Evolutionary conservation across 1,140 invertebrate species (phyloP).

Genomic region (Drosophila bocki): DNA sequence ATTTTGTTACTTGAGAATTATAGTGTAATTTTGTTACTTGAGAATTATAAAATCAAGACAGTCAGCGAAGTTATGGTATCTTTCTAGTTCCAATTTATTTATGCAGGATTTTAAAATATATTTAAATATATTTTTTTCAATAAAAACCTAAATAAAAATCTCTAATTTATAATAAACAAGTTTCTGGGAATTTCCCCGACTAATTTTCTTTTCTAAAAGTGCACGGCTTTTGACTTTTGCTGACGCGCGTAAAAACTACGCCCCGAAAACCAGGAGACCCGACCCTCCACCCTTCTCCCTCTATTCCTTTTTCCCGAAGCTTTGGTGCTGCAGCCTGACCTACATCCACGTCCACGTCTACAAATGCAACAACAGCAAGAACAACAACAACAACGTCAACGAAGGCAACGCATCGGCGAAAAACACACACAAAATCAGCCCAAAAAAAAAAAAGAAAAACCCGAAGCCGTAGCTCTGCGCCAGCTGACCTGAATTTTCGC

Average conservation of each 20-base stretch:
- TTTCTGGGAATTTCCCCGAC: neutral
- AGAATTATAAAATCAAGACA: neutral
- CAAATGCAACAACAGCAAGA: constrained; percentile 12
- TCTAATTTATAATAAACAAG: neutral
- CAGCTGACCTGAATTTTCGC: constrained; percentile 73
- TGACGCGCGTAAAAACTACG: constrained; percentile 77
- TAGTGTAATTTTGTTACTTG: neutral
- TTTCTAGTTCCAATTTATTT: too few species aligned
- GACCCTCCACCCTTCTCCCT: neutral
- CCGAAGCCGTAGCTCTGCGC: constrained; percentile 42
- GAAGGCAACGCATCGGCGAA: constrained; percentile 11
- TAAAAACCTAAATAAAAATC: neutral
- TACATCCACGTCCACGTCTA: constrained; percentile 54
- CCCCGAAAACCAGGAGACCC: constrained; percentile 43
- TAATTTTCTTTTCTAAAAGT: neutral
- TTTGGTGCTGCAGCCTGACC: constrained; percentile 62
- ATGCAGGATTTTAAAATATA: neutral
- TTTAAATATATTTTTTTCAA: neutral
- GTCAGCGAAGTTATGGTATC: too few species aligned
- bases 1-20: too few species aligned
- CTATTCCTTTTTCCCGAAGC: constrained; percentile 1
- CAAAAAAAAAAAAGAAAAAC: constrained; percentile 20
- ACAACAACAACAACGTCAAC: constrained; percentile 10
- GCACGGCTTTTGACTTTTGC: constrained; percentile 51
- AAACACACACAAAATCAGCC: constrained; percentile 23